Evolutionary conservation across 2,113 vertebrate genomes (phyloP).

Genomic region (Micronycteris hirsuta): DNA sequence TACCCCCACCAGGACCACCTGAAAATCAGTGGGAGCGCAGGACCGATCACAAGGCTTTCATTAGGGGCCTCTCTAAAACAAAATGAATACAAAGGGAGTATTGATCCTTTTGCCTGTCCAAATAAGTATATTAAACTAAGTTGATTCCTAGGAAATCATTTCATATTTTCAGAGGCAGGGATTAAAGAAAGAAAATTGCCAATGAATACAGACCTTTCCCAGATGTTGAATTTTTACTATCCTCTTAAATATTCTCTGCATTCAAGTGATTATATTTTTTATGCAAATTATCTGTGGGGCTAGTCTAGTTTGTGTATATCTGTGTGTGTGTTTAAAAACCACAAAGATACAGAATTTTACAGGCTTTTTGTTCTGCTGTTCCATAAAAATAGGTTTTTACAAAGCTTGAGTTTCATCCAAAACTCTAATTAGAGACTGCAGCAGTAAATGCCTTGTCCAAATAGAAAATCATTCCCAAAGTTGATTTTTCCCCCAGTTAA

Average conservation of each 20-base stretch:
- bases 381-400: slow-evolving; percentile 66
- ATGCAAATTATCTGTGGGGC: slow-evolving; percentile 49
- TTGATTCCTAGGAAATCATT: slow-evolving; percentile 62
- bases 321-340: slow-evolving; percentile 52
- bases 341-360: slow-evolving; percentile 51
- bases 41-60: slow-evolving; percentile 62
- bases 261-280: slow-evolving; percentile 41
- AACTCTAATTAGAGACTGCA: slow-evolving; percentile 64
- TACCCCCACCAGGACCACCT: slow-evolving; percentile 64
- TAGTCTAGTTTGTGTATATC: background rate
- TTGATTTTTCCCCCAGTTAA: slow-evolving; percentile 35
- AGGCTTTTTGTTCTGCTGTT: slow-evolving; percentile 52
- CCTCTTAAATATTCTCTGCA: slow-evolving; percentile 43
- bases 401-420: slow-evolving; percentile 72
- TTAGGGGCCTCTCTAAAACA: slow-evolving; percentile 52
- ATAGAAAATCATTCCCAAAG: slow-evolving; percentile 65
- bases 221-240: slow-evolving; percentile 8
- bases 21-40: slow-evolving; percentile 56
- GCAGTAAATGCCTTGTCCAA: slow-evolving; percentile 62
- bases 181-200: slow-evolving; percentile 55
- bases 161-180: slow-evolving; percentile 59
- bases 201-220: slow-evolving; percentile 52
- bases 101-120: slow-evolving; percentile 52
- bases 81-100: slow-evolving; percentile 64
- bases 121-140: background rate